Base-by-base conservation (phyloP, 2,797 vertebrate species). In the Trichosurus vulpecula region DNA sequence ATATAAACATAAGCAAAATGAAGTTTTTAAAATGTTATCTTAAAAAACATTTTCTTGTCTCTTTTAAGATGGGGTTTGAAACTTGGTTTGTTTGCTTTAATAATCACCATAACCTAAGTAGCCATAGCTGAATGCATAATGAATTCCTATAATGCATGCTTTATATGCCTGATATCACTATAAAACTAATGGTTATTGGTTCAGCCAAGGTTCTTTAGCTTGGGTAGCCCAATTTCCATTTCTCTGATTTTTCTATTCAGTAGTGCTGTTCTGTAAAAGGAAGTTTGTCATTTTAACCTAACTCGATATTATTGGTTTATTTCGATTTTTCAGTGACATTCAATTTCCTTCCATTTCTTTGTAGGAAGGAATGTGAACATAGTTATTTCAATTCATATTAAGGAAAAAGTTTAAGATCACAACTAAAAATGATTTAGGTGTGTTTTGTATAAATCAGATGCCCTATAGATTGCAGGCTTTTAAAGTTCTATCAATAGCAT, bases 71-170 rank as follows among this genome's bases (percentile, higher is more conserved):
- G 25, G 41, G 27, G 30, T 53, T 35, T 31, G 35, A 74, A 54
- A 92, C 8, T 74, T 41, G 6, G 31, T 55, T 51, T 74, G 30
- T 30, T 56, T 54, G 87, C 22, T 27, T 29, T 30, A 27, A n/a
- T 53, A 12, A 31, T 11, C 2, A 52, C 6, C 41, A 30, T 13
- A 52, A 9, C 22, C 35, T 58, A 55, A 93, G 22, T 30, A 61
- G 4, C 4, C 1, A 2, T 29, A 22, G 61, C 3, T 10, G 0
- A 81, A 29, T 19, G 13, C 0, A 0, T 52, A 52, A 51, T 12
- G 22, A 54, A 51, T 53, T 19, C 6, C 55, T n/a, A n/a, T 35
- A 87, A 30, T 90, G 14, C 16, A 19, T 2, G 30, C 30, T 94
- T 30, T 52, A 87, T 87, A 10, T 29, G 3, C 54, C 10, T 0